Evolutionary conservation across 2,888 invertebrate species (phyloP).

Genomic region (Boloria selene): DNA sequence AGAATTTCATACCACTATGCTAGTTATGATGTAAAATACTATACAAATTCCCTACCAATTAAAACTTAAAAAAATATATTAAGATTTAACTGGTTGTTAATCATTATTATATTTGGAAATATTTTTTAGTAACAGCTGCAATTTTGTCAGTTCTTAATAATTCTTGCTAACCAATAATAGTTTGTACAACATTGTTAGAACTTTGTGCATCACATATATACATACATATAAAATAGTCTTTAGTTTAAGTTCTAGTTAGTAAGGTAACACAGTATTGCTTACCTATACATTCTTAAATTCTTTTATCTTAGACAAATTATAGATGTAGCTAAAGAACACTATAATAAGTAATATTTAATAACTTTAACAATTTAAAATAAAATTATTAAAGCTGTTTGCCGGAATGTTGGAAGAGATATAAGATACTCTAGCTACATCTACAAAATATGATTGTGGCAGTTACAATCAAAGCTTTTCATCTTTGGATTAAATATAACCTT

Average conservation of each 20-base stretch:
- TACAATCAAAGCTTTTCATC: constrained; percentile 15
- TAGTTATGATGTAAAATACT: too few relatives aligned
- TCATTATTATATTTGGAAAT: too few relatives aligned
- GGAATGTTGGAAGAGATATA: background rate
- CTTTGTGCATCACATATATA: background rate
- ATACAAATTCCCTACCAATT: too few relatives aligned
- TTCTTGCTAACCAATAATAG: too few relatives aligned
- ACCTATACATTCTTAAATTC: background rate
- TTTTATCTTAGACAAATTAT: background rate
- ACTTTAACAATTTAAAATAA: background rate
- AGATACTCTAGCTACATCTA: constrained; percentile 1
- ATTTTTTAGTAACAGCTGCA: too few relatives aligned
- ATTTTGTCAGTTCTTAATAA: too few relatives aligned
- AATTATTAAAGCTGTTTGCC: background rate
- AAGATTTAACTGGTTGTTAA: too few relatives aligned
- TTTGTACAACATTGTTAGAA: background rate
- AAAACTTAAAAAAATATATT: too few relatives aligned
- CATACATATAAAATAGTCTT: background rate
- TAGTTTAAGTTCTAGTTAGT: constrained; percentile 8
- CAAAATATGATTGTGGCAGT: background rate
- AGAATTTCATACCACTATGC: too few relatives aligned
- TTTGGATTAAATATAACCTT: constrained; percentile 22
- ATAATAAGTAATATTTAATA: background rate
- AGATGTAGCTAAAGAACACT: background rate
- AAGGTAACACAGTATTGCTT: constrained; percentile 27